These are phyloP conservation scores for Gryllus longicercus DNA, from an alignment of 2,888 invertebrate species.

Conservation along the genomic window DNA sequence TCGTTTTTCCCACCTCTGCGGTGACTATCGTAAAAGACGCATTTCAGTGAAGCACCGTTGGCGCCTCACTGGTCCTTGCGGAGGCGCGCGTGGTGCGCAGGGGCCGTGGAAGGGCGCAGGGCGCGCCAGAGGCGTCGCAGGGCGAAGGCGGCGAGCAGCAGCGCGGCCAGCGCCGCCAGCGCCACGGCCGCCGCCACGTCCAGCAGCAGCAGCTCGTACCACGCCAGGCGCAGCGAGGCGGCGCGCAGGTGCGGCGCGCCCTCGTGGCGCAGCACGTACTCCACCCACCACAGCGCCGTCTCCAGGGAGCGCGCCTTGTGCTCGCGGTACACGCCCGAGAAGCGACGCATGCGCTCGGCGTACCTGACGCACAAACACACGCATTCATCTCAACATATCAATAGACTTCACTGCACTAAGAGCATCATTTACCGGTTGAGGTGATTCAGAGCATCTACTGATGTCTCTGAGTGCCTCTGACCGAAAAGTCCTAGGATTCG, in stretches of 20 bases:
- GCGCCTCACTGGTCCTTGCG: too few relatives aligned
- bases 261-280: slow-evolving; percentile 44
- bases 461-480: too few relatives aligned
- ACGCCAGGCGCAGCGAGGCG: slow-evolving; percentile 35
- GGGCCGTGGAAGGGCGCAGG: too few relatives aligned
- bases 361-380: slow-evolving; percentile 25
- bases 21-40: too few relatives aligned
- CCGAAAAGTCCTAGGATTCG: too few relatives aligned
- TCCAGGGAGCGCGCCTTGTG: slow-evolving; percentile 42
- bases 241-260: slow-evolving; percentile 40
- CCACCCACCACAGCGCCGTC: slow-evolving; percentile 44
- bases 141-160: not conserved
- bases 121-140: not conserved
- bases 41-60: too few relatives aligned
- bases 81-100: too few relatives aligned
- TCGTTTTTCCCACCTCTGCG: too few relatives aligned
- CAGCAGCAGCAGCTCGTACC: slow-evolving; percentile 36
- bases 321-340: slow-evolving; percentile 34
- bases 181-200: slow-evolving; percentile 33
- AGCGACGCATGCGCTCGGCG: not conserved
- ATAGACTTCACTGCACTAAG: too few relatives aligned
- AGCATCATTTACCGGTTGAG: too few relatives aligned
- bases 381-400: not conserved
- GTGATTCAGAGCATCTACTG: too few relatives aligned
- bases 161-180: not conserved